Conservation (phyloP, 2,797 vertebrate genomes). For the Sebastes aleutianus region DNA sequence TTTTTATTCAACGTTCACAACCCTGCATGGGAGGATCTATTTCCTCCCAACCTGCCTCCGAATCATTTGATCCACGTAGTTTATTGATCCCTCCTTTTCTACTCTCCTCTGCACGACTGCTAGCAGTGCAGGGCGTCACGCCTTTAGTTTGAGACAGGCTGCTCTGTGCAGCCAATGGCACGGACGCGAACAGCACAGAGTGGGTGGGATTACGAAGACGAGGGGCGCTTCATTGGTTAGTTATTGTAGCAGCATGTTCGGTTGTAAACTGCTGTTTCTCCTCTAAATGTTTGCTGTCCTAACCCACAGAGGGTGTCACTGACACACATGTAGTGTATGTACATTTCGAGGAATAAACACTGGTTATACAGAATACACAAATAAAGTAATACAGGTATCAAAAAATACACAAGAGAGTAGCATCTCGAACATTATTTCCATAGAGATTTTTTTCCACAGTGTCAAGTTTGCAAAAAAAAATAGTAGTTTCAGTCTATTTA, state of each 20-base stretch:
- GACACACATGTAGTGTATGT: constrained; percentile 7
- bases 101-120: constrained; percentile 22
- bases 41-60: constrained; percentile 1
- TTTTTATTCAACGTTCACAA: neutral
- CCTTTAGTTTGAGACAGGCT: constrained; percentile 2
- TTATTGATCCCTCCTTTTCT: constrained; percentile 43
- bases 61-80: constrained; percentile 49
- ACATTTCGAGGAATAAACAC: neutral
- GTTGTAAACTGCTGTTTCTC: constrained; percentile 16
- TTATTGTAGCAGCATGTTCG: constrained; percentile 13
- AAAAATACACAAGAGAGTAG: neutral
- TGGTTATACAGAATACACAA: neutral
- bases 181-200: neutral
- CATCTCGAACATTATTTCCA: neutral
- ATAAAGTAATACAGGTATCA: neutral
- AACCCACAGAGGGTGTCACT: constrained; percentile 52
- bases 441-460: neutral
- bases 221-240: constrained; percentile 24
- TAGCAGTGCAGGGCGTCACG: neutral
- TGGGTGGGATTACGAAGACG: neutral
- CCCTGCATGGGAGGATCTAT: neutral
- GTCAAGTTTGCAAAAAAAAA: neutral
- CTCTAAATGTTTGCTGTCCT: constrained; percentile 3
- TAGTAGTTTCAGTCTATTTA: neutral
- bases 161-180: constrained; percentile 28